Conservation (phyloP, 1,140 invertebrate species). For the Acromyrmex echinatior region DNA sequence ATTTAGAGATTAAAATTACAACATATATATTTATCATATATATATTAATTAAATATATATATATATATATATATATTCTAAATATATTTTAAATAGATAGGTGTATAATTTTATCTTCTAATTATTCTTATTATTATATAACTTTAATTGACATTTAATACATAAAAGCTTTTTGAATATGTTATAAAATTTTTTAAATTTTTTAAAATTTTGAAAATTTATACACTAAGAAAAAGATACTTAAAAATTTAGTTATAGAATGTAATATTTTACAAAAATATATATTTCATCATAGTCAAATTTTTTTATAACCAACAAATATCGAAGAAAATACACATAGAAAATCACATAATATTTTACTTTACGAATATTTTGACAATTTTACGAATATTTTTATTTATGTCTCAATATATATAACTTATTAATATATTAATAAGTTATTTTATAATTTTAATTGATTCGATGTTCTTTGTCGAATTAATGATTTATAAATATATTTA, state of each 20-base stretch:
- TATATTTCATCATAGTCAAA: no score
- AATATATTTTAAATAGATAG: neutral
- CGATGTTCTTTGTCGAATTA: neutral
- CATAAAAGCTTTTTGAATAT: neutral
- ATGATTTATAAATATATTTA: constrained; percentile 1
- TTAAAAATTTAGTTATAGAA: no score
- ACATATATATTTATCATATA: neutral
- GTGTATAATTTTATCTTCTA: neutral
- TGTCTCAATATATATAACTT: no score
- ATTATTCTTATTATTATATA: neutral
- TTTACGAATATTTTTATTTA: no score
- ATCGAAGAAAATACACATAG: no score
- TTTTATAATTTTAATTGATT: neutral
- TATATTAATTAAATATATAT: constrained; percentile 6
- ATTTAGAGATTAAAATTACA: neutral
- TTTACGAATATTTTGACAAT: no score
- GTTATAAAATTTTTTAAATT: neutral
- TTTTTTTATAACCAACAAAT: no score
- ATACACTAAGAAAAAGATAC: neutral
- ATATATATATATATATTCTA: neutral
- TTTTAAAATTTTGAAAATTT: neutral
- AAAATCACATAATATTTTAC: no score
- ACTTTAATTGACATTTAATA: neutral
- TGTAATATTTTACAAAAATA: no score
- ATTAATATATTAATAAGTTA: neutral